These are phyloP conservation scores for Amphiduros pacificus DNA, from an alignment of 2,888 invertebrate genomes.

Conservation along the genomic window DNA sequence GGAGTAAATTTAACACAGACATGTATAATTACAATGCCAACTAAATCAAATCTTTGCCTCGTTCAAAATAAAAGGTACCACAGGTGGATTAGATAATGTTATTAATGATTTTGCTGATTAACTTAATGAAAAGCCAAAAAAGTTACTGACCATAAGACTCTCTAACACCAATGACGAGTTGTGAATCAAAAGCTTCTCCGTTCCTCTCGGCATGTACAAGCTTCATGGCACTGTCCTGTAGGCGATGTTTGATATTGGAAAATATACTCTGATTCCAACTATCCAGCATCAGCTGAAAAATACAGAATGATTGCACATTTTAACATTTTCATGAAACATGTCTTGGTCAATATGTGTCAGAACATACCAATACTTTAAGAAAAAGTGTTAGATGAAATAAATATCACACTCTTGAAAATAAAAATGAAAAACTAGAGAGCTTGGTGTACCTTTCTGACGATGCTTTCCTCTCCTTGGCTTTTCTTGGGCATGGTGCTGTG, in stretches of 20 bases:
- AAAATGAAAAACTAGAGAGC: neutral
- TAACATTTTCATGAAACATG: neutral
- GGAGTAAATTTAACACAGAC: too few species aligned
- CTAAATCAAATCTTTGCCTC: too few species aligned
- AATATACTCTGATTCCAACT: conserved; percentile 99
- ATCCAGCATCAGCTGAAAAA: conserved; percentile 85
- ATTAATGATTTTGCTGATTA: neutral
- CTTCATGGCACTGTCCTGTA: conserved; percentile 85
- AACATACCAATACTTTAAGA: neutral
- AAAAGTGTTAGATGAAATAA: neutral
- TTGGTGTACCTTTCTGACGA: conserved; percentile 74
- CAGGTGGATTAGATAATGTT: too few species aligned
- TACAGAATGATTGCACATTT: neutral
- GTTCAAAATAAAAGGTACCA: too few species aligned
- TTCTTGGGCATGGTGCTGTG: conserved; percentile 64
- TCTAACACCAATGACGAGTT: conserved; percentile 94
- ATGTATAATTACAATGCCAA: too few species aligned
- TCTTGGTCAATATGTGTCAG: neutral
- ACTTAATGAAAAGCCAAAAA: neutral
- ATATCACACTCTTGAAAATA: neutral
- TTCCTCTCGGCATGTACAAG: conserved; percentile 94
- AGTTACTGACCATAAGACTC: conserved; percentile 84
- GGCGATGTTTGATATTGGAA: conserved; percentile 86
- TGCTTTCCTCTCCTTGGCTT: conserved; percentile 77
- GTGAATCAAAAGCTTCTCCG: conserved; percentile 96